Evolutionary conservation across 2,888 invertebrate genomes (phyloP), one percentile per base, ranked within the genome.

Genomic region (Andrena marginata): DNA sequence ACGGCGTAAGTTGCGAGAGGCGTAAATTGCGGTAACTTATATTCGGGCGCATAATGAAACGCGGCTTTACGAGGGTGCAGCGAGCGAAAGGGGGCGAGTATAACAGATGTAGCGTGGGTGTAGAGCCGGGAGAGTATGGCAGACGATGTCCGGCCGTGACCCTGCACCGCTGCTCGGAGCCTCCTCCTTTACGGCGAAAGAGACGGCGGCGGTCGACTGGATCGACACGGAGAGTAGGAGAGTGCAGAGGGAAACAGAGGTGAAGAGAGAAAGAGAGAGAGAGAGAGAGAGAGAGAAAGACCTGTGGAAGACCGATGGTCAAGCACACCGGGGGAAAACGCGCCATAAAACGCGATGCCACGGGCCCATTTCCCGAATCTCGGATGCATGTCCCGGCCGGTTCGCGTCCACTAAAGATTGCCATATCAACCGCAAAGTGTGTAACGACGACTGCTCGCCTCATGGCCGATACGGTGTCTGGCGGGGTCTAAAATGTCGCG

Each of bases 81-180:
- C 81, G 73, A 78, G 75, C 69, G 71, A 80, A 75, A 86, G 73
- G 82, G 84, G 76, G 88, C 82, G 82, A 84, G 85, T 85, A 85
- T 88, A 90, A 90, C 90, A 88, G 85, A 89, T 88, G 87, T 88
- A 90, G 90, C 88, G 91, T 91, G 91, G 91, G 92, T 90, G 91
- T 90, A 89, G 62, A 85, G 87, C 80, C 88, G 20, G 23, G 82
- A 87, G 90, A 90, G 89, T 89, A 90, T 88, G 89, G 91, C 92
- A 93, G 94, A 94, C 93, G 93, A 92, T 94, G 93, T 93, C 93
- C 94, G 93, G 93, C 94, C 94, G 87, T 94, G 94, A 94, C 93
- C 93, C 94, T 94, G 93, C 91, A 82, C 86, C 78, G 86, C 80
- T 88, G 88, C 84, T 82, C 60, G 84, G 89, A 89, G 89, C 85